Conservation (phyloP, 2,113 vertebrate species). For the Anguilla rostrata region DNA sequence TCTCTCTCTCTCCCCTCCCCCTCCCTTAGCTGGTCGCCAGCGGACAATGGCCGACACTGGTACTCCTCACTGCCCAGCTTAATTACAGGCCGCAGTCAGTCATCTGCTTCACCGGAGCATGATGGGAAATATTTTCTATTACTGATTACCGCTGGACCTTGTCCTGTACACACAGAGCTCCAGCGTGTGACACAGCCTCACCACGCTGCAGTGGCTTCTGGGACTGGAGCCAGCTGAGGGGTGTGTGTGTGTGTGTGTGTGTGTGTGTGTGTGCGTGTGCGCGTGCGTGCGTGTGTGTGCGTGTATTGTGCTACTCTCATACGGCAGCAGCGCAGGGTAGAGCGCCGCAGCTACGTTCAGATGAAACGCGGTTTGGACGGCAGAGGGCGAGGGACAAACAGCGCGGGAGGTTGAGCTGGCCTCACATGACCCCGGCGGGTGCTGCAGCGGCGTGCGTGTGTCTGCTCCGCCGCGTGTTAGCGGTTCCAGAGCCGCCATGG, state of each 20-base stretch:
- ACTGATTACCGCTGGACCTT: conserved; percentile 34
- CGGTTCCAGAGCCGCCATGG: background rate
- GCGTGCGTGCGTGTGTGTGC: too few species aligned
- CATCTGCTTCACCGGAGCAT: conserved; percentile 20
- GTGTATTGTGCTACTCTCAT: too few species aligned
- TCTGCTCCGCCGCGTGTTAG: background rate
- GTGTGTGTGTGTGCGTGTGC: background rate
- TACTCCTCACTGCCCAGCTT: conserved; percentile 19
- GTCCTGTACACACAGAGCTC: conserved; percentile 4
- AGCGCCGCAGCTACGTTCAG: too few species aligned
- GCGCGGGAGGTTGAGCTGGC: background rate
- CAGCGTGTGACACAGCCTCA: conserved; percentile 12
- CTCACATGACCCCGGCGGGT: background rate
- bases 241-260: background rate
- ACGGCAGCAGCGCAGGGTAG: too few species aligned
- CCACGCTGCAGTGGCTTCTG: conserved; percentile 1
- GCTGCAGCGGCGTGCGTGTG: background rate
- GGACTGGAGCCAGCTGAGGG: conserved; percentile 2
- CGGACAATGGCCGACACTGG: background rate
- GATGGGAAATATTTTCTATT: conserved; percentile 32
- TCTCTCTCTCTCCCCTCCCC: background rate
- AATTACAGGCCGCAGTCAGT: conserved; percentile 28
- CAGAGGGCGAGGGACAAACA: background rate
- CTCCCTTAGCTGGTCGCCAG: background rate
- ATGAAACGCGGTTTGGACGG: too few species aligned